Evolutionary conservation across 2,113 vertebrate species (phyloP).

Genomic region (Montifringilla adamsi): DNA sequence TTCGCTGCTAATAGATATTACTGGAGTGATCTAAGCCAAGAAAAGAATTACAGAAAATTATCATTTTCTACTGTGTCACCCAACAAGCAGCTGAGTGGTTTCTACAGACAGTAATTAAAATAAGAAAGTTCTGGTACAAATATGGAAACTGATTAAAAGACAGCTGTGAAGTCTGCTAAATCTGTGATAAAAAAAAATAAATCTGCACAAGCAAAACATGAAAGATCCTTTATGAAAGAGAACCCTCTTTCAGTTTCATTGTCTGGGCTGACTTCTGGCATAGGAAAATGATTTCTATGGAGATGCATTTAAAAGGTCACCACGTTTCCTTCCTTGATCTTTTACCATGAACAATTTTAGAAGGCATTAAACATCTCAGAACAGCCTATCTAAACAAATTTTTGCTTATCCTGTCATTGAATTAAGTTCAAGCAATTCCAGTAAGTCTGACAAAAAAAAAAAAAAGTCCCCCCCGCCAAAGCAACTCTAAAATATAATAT

Average conservation of each 20-base stretch:
- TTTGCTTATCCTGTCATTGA: constrained; percentile 41
- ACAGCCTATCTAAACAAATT: constrained; percentile 24
- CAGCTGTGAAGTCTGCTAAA: not conserved
- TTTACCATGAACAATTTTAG: constrained; percentile 36
- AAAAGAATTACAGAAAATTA: not conserved
- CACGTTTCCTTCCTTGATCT: constrained; percentile 45
- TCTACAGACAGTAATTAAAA: not conserved
- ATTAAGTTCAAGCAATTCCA: constrained; percentile 14
- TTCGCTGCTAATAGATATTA: not conserved
- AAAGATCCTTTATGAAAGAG: not conserved
- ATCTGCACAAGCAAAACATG: not conserved
- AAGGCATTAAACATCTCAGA: constrained; percentile 9
- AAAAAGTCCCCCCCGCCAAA: not conserved
- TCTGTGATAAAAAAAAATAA: not conserved
- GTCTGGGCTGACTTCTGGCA: not conserved
- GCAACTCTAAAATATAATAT: not conserved
- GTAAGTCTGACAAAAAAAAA: not conserved
- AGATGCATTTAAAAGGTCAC: constrained; percentile 41
- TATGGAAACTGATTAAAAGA: not conserved
- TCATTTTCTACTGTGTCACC: not conserved
- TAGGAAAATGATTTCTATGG: not conserved
- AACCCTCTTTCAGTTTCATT: not conserved
- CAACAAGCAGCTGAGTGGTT: not conserved
- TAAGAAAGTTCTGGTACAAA: not conserved
- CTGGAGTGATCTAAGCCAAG: not conserved